Conservation (phyloP, 2,888 invertebrate species). For the Tryphoninae sp. region DNA sequence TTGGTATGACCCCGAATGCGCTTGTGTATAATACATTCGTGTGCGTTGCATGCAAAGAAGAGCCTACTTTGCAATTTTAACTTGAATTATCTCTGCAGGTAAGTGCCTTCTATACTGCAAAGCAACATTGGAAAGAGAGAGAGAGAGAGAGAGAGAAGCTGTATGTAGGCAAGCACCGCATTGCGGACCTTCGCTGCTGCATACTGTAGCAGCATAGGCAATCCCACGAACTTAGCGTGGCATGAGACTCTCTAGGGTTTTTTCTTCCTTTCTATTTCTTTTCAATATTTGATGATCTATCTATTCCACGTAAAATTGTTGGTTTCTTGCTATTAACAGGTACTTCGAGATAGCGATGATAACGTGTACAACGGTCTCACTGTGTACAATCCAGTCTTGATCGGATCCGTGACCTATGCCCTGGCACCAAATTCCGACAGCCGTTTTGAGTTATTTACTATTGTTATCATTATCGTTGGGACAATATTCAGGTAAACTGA, state of each 20-base stretch:
- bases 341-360: slow-evolving; percentile 69
- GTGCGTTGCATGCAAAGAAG: background rate
- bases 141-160: slow-evolving; percentile 6
- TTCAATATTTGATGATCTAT: background rate
- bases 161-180: slow-evolving; percentile 60
- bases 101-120: slow-evolving; percentile 28
- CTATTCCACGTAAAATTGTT: too few species aligned
- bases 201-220: slow-evolving; percentile 1
- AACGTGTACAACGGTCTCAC: slow-evolving; percentile 75
- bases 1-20: slow-evolving; percentile 69
- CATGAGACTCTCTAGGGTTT: slow-evolving; percentile 8
- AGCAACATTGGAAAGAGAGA: slow-evolving; percentile 6
- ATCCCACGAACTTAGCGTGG: background rate
- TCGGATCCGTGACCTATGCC: slow-evolving; percentile 73
- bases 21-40: background rate
- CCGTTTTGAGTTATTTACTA: slow-evolving; percentile 72
- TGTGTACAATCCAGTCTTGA: slow-evolving; percentile 77
- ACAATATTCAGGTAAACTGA: slow-evolving; percentile 74
- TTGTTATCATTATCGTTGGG: slow-evolving; percentile 69
- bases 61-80: slow-evolving; percentile 48
- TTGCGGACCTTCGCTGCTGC: slow-evolving; percentile 65
- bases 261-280: background rate
- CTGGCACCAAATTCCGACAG: slow-evolving; percentile 73
- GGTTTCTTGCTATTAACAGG: slow-evolving; percentile 60
- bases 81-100: slow-evolving; percentile 58